Evolutionary conservation across 2,888 invertebrate genomes (phyloP), one percentile per base, ranked within the genome.

Genomic region (Hemistola chrysoprasaria): DNA sequence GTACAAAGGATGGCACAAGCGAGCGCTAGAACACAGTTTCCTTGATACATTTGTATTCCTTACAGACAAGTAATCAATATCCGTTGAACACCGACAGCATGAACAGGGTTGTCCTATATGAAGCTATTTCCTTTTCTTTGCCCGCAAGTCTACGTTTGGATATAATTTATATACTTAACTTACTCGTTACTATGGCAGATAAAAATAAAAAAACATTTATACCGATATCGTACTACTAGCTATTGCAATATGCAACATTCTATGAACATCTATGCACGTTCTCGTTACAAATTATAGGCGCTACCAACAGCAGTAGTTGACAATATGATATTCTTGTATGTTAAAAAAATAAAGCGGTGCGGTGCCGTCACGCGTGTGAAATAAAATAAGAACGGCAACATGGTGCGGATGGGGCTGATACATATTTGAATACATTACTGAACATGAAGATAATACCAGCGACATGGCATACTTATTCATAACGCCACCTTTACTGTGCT

Each of bases 391-490:
- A 82, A 75, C 74, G 78, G 64, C 78, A 79, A 78, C 79, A 78
- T 69, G 78, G 76, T 77, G 83, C 78, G 85, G 78, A 81, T 79
- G 81, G 77, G 71, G 78, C 81, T 83, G 82, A 86, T 87, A 87
- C 85, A 85, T 87, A 88, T 87, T 88, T 88, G 87, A 87, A 88
- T 87, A 87, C 73, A 87, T 88, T 86, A 87, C 85, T 56, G 77
- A 81, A 77, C 79, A 82, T 78, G 81, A 76, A 82, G 78, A 83
- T 84, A 84, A 83, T 81, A 74, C 80, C 68, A 66, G 70, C 71
- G 69, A 78, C 78, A 79, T 70, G 72, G 67, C 68, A 77, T 79
- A 80, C 82, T 80, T 82, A 85, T 84, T 87, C 86, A 87, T 85
- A 82, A 78, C 81, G 73, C 66, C 73, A 71, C 64, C 78, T 72